Percentiles rank a stretch among this genome's conserved stretches.
These are phyloP conservation scores for Epinotia brunnichana DNA, from an alignment of 2,888 invertebrate genomes.

Conservation along the genomic window DNA sequence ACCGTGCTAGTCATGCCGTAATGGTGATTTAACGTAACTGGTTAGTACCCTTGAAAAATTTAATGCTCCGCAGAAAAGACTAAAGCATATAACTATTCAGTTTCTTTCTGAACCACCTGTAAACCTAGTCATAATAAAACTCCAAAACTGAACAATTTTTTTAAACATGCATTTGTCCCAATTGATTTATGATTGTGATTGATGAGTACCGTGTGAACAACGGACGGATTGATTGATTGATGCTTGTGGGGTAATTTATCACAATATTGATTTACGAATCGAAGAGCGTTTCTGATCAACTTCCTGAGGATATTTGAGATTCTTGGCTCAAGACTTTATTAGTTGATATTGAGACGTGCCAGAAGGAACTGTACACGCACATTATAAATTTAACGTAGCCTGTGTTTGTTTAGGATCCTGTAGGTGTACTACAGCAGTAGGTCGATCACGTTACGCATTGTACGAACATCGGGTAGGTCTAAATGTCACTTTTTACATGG, in stretches of 20 bases:
- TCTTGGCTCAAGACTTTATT: neutral
- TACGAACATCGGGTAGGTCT: no score
- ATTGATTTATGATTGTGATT: constrained; percentile 39
- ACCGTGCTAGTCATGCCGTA: no score
- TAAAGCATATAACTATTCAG: no score
- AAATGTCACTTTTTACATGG: no score
- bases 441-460: no score
- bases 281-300: constrained; percentile 25
- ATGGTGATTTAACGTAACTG: no score
- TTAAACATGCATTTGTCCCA: constrained; percentile 20
- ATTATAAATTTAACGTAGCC: neutral
- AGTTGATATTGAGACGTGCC: neutral
- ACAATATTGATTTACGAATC: constrained; percentile 38
- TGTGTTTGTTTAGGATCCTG: no score
- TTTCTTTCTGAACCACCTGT: constrained; percentile 6
- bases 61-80: no score
- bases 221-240: constrained; percentile 38
- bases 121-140: neutral
- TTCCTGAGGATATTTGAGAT: constrained; percentile 12
- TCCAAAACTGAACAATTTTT: constrained; percentile 16
- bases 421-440: no score
- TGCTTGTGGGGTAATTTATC: constrained; percentile 27
- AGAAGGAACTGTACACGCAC: neutral
- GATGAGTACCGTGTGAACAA: constrained; percentile 35
- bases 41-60: no score